A percentile compares a stretch with the other conserved stretches of the same genome.
phyloP scores from a whole-genome alignment of 2,113 vertebrate genomes.

The Calyptommatus sinebrachiatus region DNA sequence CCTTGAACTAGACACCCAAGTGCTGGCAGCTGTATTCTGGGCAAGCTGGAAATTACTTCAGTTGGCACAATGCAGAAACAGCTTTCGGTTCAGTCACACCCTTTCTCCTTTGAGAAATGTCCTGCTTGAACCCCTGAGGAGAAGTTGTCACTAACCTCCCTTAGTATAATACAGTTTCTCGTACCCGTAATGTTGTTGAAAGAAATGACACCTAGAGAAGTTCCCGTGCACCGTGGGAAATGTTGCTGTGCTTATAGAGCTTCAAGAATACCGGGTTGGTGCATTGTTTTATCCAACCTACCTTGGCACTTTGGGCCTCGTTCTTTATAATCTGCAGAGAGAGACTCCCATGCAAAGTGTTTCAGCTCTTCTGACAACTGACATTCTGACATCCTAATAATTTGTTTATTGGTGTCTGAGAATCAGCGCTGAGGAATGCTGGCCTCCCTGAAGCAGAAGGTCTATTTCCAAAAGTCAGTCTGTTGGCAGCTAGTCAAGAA shows the following conservation, averaged over 20 bases:
- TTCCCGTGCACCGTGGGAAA: not conserved
- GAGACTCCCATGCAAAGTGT: not conserved
- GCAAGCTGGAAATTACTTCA: too few species aligned
- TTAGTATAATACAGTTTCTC: not conserved
- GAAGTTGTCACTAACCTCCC: not conserved
- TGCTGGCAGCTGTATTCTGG: too few species aligned
- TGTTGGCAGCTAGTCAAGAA: conserved; percentile 11
- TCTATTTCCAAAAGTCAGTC: conserved; percentile 39
- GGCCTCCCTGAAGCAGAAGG: conserved; percentile 28
- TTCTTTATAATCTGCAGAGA: not conserved
- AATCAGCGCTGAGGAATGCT: conserved; percentile 16
- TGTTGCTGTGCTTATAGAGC: not conserved
- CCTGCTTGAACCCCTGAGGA: too few species aligned
- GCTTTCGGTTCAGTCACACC: too few species aligned
- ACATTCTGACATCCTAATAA: not conserved
- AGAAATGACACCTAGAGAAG: not conserved
- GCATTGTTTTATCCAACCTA: rapidly evolving
- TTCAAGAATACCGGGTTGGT: not conserved
- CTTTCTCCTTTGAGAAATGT: too few species aligned
- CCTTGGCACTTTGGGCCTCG: not conserved
- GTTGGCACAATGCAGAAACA: too few species aligned
- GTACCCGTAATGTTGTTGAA: not conserved
- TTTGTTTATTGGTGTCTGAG: not conserved
- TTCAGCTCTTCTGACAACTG: conserved; percentile 14
- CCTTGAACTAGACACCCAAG: too few species aligned